These are phyloP conservation scores for Lepus oiostolus DNA, from an alignment of 2,797 vertebrate genomes.

Conservation along the genomic window DNA sequence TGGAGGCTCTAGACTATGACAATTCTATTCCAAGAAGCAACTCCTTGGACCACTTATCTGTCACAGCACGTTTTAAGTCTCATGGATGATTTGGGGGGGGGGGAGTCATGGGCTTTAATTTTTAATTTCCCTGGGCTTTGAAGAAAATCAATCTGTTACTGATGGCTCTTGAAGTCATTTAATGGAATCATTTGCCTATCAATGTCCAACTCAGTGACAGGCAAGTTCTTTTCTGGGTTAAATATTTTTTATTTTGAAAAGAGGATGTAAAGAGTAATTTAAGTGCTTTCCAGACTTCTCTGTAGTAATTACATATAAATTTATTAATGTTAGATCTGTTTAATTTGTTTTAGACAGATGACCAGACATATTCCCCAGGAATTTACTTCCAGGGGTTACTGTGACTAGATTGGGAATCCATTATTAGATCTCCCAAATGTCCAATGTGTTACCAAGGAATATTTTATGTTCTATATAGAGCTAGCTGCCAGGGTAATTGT, in stretches of 20 bases:
- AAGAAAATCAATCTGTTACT: conserved; percentile 29
- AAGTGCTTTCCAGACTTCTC: conserved; percentile 28
- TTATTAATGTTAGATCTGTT: conserved; percentile 47
- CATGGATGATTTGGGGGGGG: neutral
- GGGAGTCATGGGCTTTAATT: neutral
- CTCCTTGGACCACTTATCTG: neutral
- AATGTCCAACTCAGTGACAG: neutral
- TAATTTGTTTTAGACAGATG: conserved; percentile 35
- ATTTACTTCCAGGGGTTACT: neutral
- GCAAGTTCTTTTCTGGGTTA: conserved; percentile 34
- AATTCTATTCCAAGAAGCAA: neutral
- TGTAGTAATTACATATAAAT: conserved; percentile 21
- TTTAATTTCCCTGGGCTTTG: neutral
- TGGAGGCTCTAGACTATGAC: neutral
- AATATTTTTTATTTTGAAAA: conserved; percentile 53
- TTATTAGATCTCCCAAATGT: neutral
- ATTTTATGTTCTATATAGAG: neutral
- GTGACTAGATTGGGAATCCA: neutral
- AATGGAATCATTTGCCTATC: neutral
- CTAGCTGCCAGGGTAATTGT: neutral
- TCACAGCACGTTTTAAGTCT: neutral
- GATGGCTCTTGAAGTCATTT: neutral
- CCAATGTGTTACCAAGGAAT: neutral
- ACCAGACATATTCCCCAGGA: conserved; percentile 1
- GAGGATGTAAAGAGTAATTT: neutral